Evolutionary conservation across 2,888 invertebrate genomes (phyloP), one percentile per base, ranked within the genome.

Genomic region (Drosophila quasianomalipes): DNA sequence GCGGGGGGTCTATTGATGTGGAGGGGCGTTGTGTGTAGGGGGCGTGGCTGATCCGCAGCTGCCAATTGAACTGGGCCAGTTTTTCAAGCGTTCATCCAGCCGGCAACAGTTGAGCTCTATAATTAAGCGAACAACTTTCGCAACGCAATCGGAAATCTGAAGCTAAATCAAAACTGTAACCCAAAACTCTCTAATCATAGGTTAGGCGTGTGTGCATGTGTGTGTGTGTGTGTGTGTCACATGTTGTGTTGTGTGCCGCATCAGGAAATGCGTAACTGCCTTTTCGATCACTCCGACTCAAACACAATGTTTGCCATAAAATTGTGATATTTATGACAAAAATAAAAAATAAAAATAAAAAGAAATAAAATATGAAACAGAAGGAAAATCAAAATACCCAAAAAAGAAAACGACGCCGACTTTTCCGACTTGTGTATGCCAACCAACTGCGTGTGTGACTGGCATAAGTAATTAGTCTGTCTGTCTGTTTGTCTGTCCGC

Each of bases 381-480:
- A 53, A 52, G 39, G 28, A 35, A 53, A 31, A 53, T 33, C 37
- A 37, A 39, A 30, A 57, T n/a, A 14, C 4, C 26, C 37, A 37
- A 22, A 54, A 67, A 78, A 59, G 52, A 71, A 66, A 64, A 49
- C 58, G 54, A 19, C 26, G 26, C 10, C 9, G 30, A 22, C 57
- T 19, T 49, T 49, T 49, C 61, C 51, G 31, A 61, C 47, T 52
- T 22, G 31, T 26, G 44, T 30, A 66, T 26, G 65, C 41, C n/a
- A 41, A n/a, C 41, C n/a, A 41, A 41, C 53, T 67, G 68, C 14
- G 53, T 68, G 67, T 79, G 85, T 81, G 87, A 89, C 74, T 87
- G 79, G 85, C 89, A 85, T 85, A 66, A 74, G 75, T 89, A 89
- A 85, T 89, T 84, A 89, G 87, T 62, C 55, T 49, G 57, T 81